Conservation (phyloP, 2,113 vertebrate genomes). For the Neomonachus schauinslandi region DNA sequence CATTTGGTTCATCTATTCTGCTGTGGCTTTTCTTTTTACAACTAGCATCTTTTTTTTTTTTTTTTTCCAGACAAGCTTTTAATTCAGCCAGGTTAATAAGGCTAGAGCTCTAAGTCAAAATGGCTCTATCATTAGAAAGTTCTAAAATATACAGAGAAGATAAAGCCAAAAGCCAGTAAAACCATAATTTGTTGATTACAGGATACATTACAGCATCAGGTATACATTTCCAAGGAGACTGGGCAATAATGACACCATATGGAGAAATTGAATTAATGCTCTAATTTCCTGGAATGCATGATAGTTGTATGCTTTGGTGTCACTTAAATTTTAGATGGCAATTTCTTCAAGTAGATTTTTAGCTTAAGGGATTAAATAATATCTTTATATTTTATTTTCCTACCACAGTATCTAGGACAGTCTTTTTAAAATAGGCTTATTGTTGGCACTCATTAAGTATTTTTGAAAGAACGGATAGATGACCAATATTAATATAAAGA, state of each 20-base stretch:
- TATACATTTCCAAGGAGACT: background rate
- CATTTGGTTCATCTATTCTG: slow-evolving; percentile 23
- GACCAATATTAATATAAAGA: background rate
- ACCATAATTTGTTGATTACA: background rate
- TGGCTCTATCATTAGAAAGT: background rate
- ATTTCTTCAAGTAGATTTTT: background rate
- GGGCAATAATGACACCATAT: background rate
- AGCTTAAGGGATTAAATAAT: background rate
- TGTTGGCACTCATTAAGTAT: background rate
- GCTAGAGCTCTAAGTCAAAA: background rate
- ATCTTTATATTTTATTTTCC: background rate
- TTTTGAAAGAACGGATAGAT: background rate
- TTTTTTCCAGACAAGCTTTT: slow-evolving; percentile 17
- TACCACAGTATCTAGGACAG: background rate
- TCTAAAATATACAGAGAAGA: background rate
- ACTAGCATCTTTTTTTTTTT: background rate
- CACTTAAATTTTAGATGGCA: background rate
- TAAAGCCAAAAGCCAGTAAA: background rate
- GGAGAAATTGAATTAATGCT: background rate
- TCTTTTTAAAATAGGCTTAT: background rate
- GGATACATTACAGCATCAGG: background rate
- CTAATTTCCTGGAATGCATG: background rate
- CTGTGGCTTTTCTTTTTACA: background rate
- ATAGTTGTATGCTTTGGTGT: background rate
- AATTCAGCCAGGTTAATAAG: background rate